These are phyloP conservation scores for Iselma pallidipennis DNA, from an alignment of 2,888 invertebrate species.

Conservation along the genomic window DNA sequence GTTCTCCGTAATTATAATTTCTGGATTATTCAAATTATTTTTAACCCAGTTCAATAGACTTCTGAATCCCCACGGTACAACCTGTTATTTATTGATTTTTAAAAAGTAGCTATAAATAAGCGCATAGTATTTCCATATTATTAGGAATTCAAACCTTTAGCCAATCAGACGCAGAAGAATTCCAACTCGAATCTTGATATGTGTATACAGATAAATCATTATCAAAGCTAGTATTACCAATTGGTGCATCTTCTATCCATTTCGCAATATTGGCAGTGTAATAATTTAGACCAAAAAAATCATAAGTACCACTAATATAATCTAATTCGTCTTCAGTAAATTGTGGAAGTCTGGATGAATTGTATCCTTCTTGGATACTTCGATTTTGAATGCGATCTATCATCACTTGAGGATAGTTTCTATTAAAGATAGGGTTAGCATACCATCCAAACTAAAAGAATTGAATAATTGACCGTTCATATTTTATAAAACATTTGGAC, in stretches of 20 bases:
- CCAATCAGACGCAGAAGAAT: slow-evolving; percentile 9
- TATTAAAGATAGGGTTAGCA: slow-evolving; percentile 65
- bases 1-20: slow-evolving; percentile 65
- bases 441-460: slow-evolving; percentile 34
- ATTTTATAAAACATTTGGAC: neutral
- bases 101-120: neutral
- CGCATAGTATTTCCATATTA: too few species aligned
- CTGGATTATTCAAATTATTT: slow-evolving; percentile 61
- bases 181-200: slow-evolving; percentile 17
- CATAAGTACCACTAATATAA: slow-evolving; percentile 64
- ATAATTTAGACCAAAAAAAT: slow-evolving; percentile 76
- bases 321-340: slow-evolving; percentile 65
- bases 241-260: slow-evolving; percentile 35
- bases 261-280: slow-evolving; percentile 69
- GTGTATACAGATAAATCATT: slow-evolving; percentile 9
- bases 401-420: slow-evolving; percentile 71
- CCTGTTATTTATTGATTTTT: slow-evolving; percentile 28
- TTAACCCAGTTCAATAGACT: slow-evolving; percentile 64
- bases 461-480: neutral
- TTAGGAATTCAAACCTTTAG: neutral
- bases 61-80: slow-evolving; percentile 63
- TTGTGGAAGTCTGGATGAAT: slow-evolving; percentile 64
- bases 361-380: slow-evolving; percentile 63
- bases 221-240: neutral
- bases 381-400: slow-evolving; percentile 61